Conservation (phyloP, 2,113 vertebrate genomes). For the Strigops habroptila region DNA sequence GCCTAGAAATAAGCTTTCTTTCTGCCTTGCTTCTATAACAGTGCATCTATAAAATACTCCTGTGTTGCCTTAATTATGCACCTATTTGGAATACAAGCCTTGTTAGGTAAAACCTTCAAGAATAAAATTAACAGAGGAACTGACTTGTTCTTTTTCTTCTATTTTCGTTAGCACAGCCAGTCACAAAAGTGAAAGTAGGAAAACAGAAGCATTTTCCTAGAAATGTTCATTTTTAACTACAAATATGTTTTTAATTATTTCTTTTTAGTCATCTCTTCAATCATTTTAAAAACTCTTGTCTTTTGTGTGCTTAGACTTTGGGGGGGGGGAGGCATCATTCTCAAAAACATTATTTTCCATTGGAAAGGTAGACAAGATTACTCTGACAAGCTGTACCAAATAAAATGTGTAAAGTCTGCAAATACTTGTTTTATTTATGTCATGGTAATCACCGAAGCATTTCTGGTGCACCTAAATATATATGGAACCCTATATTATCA, state of each 20-base stretch:
- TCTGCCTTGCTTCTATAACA: not conserved
- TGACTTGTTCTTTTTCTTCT: not conserved
- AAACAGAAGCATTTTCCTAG: not conserved
- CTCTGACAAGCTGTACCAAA: not conserved
- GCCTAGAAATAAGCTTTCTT: not conserved
- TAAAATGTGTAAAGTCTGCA: not conserved
- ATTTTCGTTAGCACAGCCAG: not conserved
- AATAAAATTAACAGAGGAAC: not conserved
- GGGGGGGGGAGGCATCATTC: not conserved
- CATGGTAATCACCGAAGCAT: not conserved
- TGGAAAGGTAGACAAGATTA: not conserved
- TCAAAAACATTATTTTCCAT: not conserved
- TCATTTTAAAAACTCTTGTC: not conserved
- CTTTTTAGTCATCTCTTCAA: not conserved
- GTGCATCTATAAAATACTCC: not conserved
- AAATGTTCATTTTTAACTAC: not conserved
- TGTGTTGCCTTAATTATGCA: not conserved
- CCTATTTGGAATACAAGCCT: not conserved
- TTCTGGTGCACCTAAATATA: constrained; percentile 1
- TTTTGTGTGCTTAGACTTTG: not conserved
- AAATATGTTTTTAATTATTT: not conserved
- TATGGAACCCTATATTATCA: constrained; percentile 4
- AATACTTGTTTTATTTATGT: constrained; percentile 9
- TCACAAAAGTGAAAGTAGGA: not conserved
- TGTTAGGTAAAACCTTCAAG: not conserved